These are phyloP conservation scores for Leuciscus waleckii DNA, from an alignment of 2,797 vertebrate genomes.

Conservation along the genomic window DNA sequence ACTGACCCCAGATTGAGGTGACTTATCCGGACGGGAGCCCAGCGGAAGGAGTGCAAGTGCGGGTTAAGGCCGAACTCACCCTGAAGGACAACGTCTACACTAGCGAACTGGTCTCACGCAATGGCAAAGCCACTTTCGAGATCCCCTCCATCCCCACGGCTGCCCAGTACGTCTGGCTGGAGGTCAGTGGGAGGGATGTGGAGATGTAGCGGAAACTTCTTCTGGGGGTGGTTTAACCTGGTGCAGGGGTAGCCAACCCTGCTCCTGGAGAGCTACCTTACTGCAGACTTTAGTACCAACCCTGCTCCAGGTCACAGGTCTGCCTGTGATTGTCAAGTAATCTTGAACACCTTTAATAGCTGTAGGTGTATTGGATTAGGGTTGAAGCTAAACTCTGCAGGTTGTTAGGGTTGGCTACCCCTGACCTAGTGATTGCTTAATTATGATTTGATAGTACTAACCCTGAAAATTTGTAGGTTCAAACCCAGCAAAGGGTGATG, in stretches of 20 bases:
- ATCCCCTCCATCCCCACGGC: conserved; percentile 92
- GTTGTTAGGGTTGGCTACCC: background rate
- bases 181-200: conserved; percentile 78
- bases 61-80: conserved; percentile 90
- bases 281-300: background rate
- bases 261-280: background rate
- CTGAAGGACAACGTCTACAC: conserved; percentile 91
- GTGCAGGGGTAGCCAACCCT: background rate
- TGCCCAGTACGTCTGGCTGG: conserved; percentile 94
- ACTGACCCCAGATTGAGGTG: conserved; percentile 84
- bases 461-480: background rate
- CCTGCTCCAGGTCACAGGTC: background rate
- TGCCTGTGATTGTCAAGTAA: background rate
- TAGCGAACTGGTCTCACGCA: conserved; percentile 83
- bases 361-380: background rate
- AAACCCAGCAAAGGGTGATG: background rate
- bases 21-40: conserved; percentile 91
- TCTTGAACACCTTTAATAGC: background rate
- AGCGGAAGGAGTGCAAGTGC: conserved; percentile 86
- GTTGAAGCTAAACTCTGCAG: background rate
- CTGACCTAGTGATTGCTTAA: background rate
- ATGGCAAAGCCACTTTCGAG: conserved; percentile 87
- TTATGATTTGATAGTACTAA: background rate
- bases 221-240: background rate
- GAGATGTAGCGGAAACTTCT: background rate